Percentiles rank a stretch among this genome's conserved stretches.
Evolutionary conservation across 2,888 invertebrate genomes (phyloP).

Genomic region (Phyllotreta striolata): DNA sequence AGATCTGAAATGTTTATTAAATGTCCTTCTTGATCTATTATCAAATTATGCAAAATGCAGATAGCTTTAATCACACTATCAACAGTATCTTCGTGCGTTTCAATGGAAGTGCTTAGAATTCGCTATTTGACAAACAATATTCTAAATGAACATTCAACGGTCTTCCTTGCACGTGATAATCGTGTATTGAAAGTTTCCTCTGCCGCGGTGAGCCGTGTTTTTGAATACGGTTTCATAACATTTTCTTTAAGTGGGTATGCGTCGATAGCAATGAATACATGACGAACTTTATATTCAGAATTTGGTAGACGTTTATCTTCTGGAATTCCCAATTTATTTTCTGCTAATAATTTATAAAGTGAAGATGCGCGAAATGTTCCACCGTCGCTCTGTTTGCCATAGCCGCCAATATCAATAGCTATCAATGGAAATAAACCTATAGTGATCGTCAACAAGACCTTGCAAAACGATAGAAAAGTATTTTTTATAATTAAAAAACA

Average conservation of each 20-base stretch:
- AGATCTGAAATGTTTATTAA: conserved; percentile 25
- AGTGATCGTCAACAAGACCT: conserved; percentile 31
- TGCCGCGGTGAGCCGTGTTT: conserved; percentile 9
- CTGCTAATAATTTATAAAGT: conserved; percentile 16
- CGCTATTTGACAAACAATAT: conserved; percentile 28
- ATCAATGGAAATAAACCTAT: conserved; percentile 30
- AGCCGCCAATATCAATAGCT: conserved; percentile 29
- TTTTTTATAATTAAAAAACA: conserved; percentile 29
- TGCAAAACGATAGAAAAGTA: conserved; percentile 30
- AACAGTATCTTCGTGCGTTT: conserved; percentile 15
- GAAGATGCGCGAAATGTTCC: conserved; percentile 22
- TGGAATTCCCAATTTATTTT: conserved; percentile 19
- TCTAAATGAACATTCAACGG: conserved; percentile 27
- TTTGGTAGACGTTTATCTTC: conserved; percentile 7
- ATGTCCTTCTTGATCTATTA: conserved; percentile 28
- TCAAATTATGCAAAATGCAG: conserved; percentile 29
- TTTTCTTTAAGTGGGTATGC: conserved; percentile 29
- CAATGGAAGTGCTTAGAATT: conserved; percentile 16
- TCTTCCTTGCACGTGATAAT: conserved; percentile 26
- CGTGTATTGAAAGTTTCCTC: conserved; percentile 28
- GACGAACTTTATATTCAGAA: conserved; percentile 13
- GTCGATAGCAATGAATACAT: conserved; percentile 31
- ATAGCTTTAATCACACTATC: conserved; percentile 23
- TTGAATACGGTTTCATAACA: conserved; percentile 27
- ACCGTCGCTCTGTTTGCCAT: conserved; percentile 33